phyloP scores from a whole-genome alignment of 2,113 vertebrate genomes.

The Circaetus gallicus region DNA sequence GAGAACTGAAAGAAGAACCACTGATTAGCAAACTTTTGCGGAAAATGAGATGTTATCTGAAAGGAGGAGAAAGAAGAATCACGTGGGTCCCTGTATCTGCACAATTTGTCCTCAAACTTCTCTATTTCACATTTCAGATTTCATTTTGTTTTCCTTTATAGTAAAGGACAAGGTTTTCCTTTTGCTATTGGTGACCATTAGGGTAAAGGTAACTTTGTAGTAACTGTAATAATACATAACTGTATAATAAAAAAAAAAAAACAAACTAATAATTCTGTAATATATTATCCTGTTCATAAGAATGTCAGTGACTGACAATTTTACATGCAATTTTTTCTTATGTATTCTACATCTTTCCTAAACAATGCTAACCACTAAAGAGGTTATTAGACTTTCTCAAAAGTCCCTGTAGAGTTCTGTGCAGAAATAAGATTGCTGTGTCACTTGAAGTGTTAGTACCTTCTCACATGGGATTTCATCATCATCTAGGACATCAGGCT shows the following conservation, averaged over 20 bases:
- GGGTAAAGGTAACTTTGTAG: neutral
- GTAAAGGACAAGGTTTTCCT: neutral
- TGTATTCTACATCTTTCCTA: neutral
- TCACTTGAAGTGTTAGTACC: neutral
- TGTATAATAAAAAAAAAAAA: neutral
- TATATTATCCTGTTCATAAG: neutral
- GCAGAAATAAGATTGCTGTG: neutral
- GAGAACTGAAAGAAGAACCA: slow-evolving; percentile 15
- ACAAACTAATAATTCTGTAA: neutral
- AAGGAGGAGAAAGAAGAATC: neutral
- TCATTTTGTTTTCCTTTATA: neutral
- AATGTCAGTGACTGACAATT: neutral
- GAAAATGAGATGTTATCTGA: neutral
- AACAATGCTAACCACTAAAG: neutral
- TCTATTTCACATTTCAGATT: neutral
- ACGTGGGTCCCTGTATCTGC: neutral
- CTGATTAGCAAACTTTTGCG: neutral
- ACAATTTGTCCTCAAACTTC: neutral
- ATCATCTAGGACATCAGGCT: neutral
- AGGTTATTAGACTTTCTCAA: neutral
- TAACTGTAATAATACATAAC: neutral
- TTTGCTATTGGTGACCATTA: neutral
- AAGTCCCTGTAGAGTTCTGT: neutral
- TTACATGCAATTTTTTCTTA: neutral
- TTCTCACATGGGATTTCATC: neutral